Conservation (phyloP, 2,797 vertebrate genomes). For the Hippopotamyrus pictus region DNA sequence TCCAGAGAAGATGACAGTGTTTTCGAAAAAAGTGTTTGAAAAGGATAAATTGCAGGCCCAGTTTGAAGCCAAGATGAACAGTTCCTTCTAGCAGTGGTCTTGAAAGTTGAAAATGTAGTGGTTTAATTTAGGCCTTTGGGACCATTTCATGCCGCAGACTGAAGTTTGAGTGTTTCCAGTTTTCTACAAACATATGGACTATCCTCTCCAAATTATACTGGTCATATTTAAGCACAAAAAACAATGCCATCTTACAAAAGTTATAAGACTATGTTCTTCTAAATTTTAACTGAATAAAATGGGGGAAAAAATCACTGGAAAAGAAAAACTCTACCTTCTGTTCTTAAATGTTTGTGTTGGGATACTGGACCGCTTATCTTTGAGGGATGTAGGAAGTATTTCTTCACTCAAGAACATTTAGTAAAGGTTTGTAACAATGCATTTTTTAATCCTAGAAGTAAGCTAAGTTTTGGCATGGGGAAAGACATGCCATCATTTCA, state of each 20-base stretch:
- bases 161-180: background rate
- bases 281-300: background rate
- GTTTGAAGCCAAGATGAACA: background rate
- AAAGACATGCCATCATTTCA: background rate
- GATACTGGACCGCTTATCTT: background rate
- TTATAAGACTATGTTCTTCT: background rate
- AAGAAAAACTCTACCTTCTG: background rate
- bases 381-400: background rate
- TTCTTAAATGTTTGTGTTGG: background rate
- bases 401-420: background rate
- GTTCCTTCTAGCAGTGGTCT: background rate
- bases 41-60: background rate
- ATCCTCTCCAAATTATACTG: background rate
- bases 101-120: background rate
- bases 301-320: background rate
- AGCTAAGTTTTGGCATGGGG: background rate
- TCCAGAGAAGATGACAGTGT: background rate
- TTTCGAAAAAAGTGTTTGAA: background rate
- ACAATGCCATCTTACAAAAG: background rate
- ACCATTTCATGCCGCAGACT: background rate
- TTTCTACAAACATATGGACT: background rate
- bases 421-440: background rate
- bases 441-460: background rate
- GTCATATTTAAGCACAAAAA: background rate
- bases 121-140: background rate